Base-by-base conservation (phyloP, 92 coral and sea anemone genomes). In the Porites divaricata region DNA sequence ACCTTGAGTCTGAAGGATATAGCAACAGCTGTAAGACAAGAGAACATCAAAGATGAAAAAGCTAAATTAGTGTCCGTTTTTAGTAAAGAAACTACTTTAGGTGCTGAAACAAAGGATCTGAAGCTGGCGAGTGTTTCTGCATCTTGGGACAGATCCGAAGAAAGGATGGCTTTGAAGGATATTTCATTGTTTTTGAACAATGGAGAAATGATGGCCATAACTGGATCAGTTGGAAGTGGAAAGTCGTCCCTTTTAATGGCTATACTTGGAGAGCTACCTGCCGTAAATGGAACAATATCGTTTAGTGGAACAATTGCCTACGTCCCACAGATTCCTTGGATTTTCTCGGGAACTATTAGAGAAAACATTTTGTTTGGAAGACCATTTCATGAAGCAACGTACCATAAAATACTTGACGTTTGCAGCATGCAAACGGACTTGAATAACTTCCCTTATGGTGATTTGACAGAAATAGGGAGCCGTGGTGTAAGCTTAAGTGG, bases 221-320 rank as follows among this genome's bases (percentile, higher is more conserved):
- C 85, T 1, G 90, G 90, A 5, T 59, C 81, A 9, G 90, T 87
- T 22, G 90, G 90, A 15, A 79, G 90, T 64, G 90, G 90, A 0
- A 87, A 87, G 66, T 70, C 86, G 9, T 87, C 86, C 1, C 56
- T 87, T 28, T 79, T 87, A 48, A 67, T 67, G 11, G 25, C 80
- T 26, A 79, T 87, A 22, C 90, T 87, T 63, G 90, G 90, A 9
- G 90, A 87, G 50, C 85, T 87, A 20, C 64, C 70, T 4, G 50
- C 74, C 52, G 17, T 41, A 1, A 63, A 63, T 2, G 90, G 85
- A 12, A 6, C 24, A 15, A 13, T 80, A 9, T 53, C 15, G 14
- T 54, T 50, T 25, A 53, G n/a, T 12, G 86, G 86, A 9, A 72
- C 72, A 70, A 51, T 87, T 49, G 86, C 90, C 0, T 87, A 70